Evolutionary conservation across 2,888 invertebrate genomes (phyloP), one percentile per base, ranked within the genome.

Genomic region (Ormyrus pomaceus): DNA sequence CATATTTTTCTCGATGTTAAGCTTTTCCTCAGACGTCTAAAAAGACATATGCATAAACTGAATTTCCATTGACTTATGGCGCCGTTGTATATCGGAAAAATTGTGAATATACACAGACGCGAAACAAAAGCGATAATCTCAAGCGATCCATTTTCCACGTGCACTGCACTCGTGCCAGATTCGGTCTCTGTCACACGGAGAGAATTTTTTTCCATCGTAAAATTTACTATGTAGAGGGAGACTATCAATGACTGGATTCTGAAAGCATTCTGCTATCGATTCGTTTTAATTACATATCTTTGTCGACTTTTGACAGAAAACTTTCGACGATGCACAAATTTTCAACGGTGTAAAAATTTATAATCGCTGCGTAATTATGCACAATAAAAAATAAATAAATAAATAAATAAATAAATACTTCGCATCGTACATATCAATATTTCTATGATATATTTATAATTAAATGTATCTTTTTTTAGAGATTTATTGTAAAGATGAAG

Each of bases 1-100:
- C 86, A 89, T 89, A 89, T 89, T 89, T 89, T 90, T 89, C 88
- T 89, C 87, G 87, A 88, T 87, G 88, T 89, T 89, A 87, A 89
- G 88, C 89, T 89, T 88, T 86, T 87, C 87, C 87, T 87, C 87
- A 84, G 84, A 87, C 84, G 85, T 86, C 83, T 88, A 86, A 83
- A 84, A 34, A 34, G 34, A 34, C 34, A 34, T 4, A 4, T 34
- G 34, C 66, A 45, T 9, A 46, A 65, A 61, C 71, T 68, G 82
- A 83, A 84, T 83, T 85, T 84, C 84, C 82, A 83, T 83, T 81
- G 83, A 85, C 82, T 81, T 84, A 85, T 85, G 83, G 83, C 62
- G 76, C 69, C 66, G 76, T 51, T 66, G 56, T 71, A 65, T 66
- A 58, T 56, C 58, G 59, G 34, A 75, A 65, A 64, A 50, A 73